These are phyloP conservation scores for Iguana delicatissima DNA, from an alignment of 2,797 vertebrate species.

Conservation along the genomic window DNA sequence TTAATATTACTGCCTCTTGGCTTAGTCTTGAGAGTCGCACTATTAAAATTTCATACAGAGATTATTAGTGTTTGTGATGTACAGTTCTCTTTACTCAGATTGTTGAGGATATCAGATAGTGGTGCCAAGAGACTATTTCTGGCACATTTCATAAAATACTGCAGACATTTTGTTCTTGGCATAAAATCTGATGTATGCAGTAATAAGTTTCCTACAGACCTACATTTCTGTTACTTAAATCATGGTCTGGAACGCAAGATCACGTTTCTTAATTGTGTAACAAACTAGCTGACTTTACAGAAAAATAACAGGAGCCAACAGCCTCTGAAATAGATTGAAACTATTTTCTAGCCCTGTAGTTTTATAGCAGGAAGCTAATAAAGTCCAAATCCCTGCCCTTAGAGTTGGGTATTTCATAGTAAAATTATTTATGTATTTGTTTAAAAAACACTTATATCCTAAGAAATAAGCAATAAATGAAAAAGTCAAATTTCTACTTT, in stretches of 20 bases:
- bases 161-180: not conserved
- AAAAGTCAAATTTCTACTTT: not conserved
- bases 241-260: not conserved
- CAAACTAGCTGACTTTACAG: rapidly evolving
- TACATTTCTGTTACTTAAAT: not conserved
- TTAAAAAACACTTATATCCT: not conserved
- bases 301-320: rapidly evolving
- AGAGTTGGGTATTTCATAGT: not conserved
- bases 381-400: not conserved
- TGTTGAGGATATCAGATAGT: constrained; percentile 41
- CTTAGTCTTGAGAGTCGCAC: constrained; percentile 28
- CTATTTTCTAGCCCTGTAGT: not conserved
- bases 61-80: not conserved
- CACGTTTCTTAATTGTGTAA: not conserved
- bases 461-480: not conserved
- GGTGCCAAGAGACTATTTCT: constrained; percentile 18
- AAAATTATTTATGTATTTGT: not conserved
- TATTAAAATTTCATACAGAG: constrained; percentile 11
- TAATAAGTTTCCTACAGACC: not conserved
- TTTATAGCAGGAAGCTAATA: not conserved
- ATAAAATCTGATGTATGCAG: no score
- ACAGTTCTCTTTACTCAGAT: constrained; percentile 48
- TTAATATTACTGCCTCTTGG: constrained; percentile 38
- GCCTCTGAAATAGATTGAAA: constrained; percentile 26
- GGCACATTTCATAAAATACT: not conserved